A percentile compares a stretch with the other conserved stretches of the same genome.
phyloP scores from a whole-genome alignment of 2,888 invertebrate species.

The Agrochola circellaris region DNA sequence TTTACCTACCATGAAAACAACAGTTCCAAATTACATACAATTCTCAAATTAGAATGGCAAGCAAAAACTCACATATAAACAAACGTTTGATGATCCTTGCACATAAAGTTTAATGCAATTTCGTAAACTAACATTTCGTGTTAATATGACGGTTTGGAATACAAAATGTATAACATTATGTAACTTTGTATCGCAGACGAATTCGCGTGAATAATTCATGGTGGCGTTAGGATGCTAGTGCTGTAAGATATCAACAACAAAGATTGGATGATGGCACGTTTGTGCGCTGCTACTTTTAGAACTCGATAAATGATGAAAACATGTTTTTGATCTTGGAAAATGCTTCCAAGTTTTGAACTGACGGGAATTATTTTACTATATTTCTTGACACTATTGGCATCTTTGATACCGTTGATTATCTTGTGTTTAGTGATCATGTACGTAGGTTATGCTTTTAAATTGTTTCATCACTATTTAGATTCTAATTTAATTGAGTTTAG shows the following conservation, averaged over 20 bases:
- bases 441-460: not conserved
- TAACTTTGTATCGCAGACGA: constrained; percentile 58
- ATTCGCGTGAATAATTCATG: constrained; percentile 79
- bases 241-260: constrained; percentile 76
- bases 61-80: constrained; percentile 49
- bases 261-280: constrained; percentile 68
- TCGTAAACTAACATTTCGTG: constrained; percentile 57
- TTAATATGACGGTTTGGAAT: constrained; percentile 54
- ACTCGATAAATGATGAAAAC: constrained; percentile 31
- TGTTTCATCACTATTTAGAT: not conserved
- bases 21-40: constrained; percentile 12
- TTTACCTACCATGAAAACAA: not conserved
- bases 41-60: constrained; percentile 43
- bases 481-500: not conserved
- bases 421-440: not conserved
- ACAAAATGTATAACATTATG: constrained; percentile 58
- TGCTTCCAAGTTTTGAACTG: not conserved
- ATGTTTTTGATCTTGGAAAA: not conserved
- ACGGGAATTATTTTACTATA: not conserved
- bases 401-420: not conserved
- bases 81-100: constrained; percentile 61
- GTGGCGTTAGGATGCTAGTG: constrained; percentile 66
- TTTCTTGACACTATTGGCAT: not conserved
- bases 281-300: constrained; percentile 57
- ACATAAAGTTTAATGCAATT: constrained; percentile 64